Base-by-base conservation (phyloP, 2,797 vertebrate genomes). In the Schizopygopsis pylzovi region DNA sequence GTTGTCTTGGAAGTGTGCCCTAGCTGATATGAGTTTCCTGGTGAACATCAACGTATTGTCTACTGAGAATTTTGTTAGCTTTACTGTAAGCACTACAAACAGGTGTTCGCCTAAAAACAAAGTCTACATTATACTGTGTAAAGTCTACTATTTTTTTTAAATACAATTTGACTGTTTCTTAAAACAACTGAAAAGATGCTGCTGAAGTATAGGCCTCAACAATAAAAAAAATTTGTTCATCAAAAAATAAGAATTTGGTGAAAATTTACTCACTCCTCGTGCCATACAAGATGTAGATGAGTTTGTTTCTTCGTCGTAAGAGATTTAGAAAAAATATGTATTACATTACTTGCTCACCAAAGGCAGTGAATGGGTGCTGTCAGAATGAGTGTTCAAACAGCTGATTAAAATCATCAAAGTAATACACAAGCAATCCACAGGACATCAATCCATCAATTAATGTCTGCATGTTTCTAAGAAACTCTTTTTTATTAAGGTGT, bases 1-100 rank as follows among this genome's bases (percentile, higher is more conserved):
- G 85, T 56, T 70, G 77, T 3, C 82, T 65, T 79, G 45, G 33
- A 56, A 67, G 61, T 13, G 63, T 86, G 77, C 68, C 56, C 70
- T 59, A 59, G 37, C 52, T 80, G 75, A 87, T 89, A 80, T 47
- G 37, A 43, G n/a, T 85, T 72, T 79, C 25, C 73, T 68, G 65
- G 70, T 82, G 22, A 87, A 82, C 47, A 68, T 85, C 68, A 87
- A 85, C 84, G 41, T 52, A 56, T 37, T 73, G 41, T 28, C 45
- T 85, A 68, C 88, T 73, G 67, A 82, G 79, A 88, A 89, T 67
- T 25, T 52, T 16, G 22, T 28, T 54, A 18, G 15, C 20, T 49
- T 77, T 61, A 77, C 61, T 45, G 20, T 61, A 80, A 75, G 16
- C 72, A 9, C 28, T 28, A 6, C 22, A 28, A 25, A 41, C 45